Evolutionary conservation across 2,797 vertebrate genomes (phyloP), one percentile per base, ranked within the genome.

Genomic region (Molothrus ater): DNA sequence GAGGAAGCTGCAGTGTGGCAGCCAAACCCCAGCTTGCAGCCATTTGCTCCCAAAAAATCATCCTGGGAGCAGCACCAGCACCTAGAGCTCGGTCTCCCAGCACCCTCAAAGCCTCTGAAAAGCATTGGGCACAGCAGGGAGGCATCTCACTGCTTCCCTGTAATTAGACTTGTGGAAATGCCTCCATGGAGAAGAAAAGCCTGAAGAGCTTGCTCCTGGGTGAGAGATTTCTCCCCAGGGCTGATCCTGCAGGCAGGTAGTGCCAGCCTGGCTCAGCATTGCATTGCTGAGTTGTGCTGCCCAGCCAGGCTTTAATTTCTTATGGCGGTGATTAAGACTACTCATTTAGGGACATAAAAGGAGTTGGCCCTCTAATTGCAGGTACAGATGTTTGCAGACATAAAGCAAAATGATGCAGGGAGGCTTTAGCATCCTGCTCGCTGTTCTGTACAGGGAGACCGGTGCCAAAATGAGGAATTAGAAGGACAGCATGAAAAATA

Each of bases 281-380:
- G 24, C 14, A 4, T 56, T 7, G 1, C 42, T 70, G 85, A 76
- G 82, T 13, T 76, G 45, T 60, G 76, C 80, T 95, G 80, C 90
- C 94, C 90, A 81, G 80, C 14, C 91, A 73, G 76, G 89, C 51
- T 92, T 91, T 90, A 71, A 76, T 92, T 92, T 90, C 91, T 94
- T 92, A 88, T 29, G 80, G 74, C 1, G 2, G 83, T 95, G 96
- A 94, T 97, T 96, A 95, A 95, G 84, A 38, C 80, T 78, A 24
- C 86, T 94, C 88, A 92, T 97, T 95, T 95, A 95, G 90, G 88
- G 91, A 93, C 80, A 65, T 94, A 92, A 96, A 94, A 96, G 93
- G 90, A 93, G 91, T 85, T 87, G 78, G 88, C 88, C 85, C 31
- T 94, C 74, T 93, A 95, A 96, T 85, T 96, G 95, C 71, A 17